A percentile compares a stretch with the other conserved stretches of the same genome.
Evolutionary conservation across 2,113 vertebrate genomes (phyloP).

Genomic region (Erythrocercus mccallii): DNA sequence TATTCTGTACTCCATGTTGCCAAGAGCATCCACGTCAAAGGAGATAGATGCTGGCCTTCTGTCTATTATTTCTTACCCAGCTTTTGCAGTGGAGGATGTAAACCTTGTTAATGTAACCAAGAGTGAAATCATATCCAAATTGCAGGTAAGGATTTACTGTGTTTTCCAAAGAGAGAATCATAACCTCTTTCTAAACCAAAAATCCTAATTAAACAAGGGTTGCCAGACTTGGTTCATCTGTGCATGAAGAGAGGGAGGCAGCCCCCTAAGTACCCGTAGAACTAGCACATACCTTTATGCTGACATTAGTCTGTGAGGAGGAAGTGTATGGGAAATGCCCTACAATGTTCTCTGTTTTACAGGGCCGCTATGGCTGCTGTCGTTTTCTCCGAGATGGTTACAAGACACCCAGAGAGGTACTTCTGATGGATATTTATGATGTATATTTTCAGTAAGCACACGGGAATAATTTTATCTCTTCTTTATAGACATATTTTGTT

Average conservation of each 20-base stretch:
- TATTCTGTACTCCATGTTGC: slow-evolving; percentile 97
- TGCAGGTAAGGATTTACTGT: slow-evolving; percentile 81
- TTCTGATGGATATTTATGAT: slow-evolving; percentile 44
- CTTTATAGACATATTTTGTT: neutral
- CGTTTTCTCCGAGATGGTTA: slow-evolving; percentile 97
- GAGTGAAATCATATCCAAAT: slow-evolving; percentile 92
- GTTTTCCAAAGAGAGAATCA: neutral
- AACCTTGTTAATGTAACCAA: slow-evolving; percentile 93
- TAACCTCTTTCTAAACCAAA: neutral
- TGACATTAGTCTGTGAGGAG: neutral
- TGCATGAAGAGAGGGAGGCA: neutral
- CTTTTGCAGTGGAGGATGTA: slow-evolving; percentile 94
- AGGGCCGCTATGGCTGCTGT: slow-evolving; percentile 97
- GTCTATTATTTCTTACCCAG: slow-evolving; percentile 95
- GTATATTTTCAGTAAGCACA: neutral
- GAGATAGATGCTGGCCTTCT: slow-evolving; percentile 97
- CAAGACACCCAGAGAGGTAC: slow-evolving; percentile 94
- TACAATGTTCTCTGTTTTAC: neutral
- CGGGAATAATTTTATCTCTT: neutral
- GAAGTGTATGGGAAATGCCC: neutral
- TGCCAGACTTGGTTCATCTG: neutral
- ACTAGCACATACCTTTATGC: neutral
- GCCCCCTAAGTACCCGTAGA: neutral
- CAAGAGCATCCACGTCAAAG: slow-evolving; percentile 94
- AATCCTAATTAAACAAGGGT: neutral